Base-by-base conservation (phyloP, 2,888 invertebrate species). In the Prostheceraeus crozeri region DNA sequence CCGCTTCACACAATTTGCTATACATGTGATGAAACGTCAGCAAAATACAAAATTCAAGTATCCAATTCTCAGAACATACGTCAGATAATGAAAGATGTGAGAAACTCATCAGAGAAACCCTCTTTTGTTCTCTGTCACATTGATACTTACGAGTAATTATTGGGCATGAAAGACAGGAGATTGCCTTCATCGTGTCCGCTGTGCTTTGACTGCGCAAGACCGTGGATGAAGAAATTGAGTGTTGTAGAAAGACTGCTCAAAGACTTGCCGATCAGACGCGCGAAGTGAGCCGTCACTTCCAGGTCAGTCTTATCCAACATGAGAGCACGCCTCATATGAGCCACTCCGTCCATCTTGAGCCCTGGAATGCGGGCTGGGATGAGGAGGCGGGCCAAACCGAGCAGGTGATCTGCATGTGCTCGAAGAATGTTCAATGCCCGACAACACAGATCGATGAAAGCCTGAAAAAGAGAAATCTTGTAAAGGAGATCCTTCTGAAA, bases 221-320 rank as follows among this genome's bases (percentile, higher is more conserved):
- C 35, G 16, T 53, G 54, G 6, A 53, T 53, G n/a, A 53, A 33
- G 14, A 23, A 23, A 27, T 53, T 53, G 8, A 53, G 8, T 6
- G 27, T 23, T 28, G 54, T 19, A 11, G 35, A 53, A n/a, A 23
- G 8, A 4, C 33, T 10, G 6, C 35, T 27, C 3, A 10, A 10
- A 11, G 54, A 53, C 6, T 23, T 53, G 4, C 27, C 35, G 3
- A 53, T 53, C 30, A 53, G 19, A 33, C 54, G 6, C 16, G 40
- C 19, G 14, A 40, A 40, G 6, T 40, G 16, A 14, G n/a, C 40
- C n/a, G 16, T 40, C 6, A 19, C 40, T 40, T 40, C 16, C n/a
- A 14, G 8, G 40, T 40, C 40, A 40, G 8, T 8, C n/a, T 8
- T 6, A 10, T 40, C 40, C 14, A 40, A 40, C 4, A 14, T 4